These are phyloP conservation scores for Pluvialis apricaria DNA, from an alignment of 2,113 vertebrate species.

Conservation along the genomic window DNA sequence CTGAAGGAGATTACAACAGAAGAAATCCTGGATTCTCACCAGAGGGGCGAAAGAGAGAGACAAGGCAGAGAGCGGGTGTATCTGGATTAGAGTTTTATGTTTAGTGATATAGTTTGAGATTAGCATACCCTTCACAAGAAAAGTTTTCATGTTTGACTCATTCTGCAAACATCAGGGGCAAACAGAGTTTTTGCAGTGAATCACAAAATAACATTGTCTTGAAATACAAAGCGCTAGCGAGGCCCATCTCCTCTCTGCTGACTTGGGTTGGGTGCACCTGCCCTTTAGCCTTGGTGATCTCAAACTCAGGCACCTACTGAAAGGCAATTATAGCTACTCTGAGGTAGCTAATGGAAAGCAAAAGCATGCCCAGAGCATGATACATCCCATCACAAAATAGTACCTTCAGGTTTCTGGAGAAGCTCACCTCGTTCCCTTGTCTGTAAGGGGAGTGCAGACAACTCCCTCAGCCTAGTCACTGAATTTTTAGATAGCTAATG, in stretches of 20 bases:
- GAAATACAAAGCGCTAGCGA: background rate
- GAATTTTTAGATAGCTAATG: background rate
- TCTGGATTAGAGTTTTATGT: background rate
- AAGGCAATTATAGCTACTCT: background rate
- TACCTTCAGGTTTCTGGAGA: background rate
- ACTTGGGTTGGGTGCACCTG: background rate
- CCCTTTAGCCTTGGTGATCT: background rate
- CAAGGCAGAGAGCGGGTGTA: background rate
- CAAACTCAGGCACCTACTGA: background rate
- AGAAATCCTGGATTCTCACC: background rate
- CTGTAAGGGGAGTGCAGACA: background rate
- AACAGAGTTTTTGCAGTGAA: constrained; percentile 13
- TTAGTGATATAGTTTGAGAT: background rate
- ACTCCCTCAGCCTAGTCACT: background rate
- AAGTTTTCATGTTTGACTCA: constrained; percentile 13
- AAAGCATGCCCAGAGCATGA: background rate
- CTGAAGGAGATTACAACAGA: background rate
- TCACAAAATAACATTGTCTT: background rate
- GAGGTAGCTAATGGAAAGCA: background rate
- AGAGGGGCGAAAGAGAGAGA: background rate
- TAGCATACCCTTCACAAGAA: background rate
- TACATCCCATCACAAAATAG: background rate
- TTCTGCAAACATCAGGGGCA: background rate
- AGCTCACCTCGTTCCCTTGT: background rate
- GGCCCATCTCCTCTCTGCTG: background rate